phyloP scores from a whole-genome alignment of 1,140 invertebrate genomes.

The Notospermus geniculatus region DNA sequence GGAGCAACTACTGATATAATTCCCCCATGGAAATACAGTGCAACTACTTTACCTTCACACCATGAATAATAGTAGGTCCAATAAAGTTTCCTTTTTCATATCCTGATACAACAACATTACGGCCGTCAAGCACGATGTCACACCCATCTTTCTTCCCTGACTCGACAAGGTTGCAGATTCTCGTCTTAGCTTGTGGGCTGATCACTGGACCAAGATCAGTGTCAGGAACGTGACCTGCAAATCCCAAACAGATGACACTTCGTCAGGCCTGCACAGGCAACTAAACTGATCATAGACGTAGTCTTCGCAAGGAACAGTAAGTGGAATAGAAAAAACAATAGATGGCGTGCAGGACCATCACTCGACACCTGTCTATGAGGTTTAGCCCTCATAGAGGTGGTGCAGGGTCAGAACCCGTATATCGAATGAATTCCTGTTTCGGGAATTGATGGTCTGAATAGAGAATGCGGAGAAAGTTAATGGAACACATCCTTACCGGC shows the following conservation, averaged over 20 bases:
- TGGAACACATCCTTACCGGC: conserved; percentile 68
- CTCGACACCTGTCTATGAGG: too few relatives aligned
- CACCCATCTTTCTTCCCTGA: conserved; percentile 88
- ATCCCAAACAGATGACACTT: too few relatives aligned
- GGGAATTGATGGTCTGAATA: too few relatives aligned
- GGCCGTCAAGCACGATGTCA: conserved; percentile 83
- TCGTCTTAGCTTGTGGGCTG: conserved; percentile 82
- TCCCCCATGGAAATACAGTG: background rate
- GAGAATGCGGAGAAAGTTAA: too few relatives aligned
- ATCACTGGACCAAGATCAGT: conserved; percentile 98
- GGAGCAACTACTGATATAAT: background rate
- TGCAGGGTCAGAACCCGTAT: too few relatives aligned
- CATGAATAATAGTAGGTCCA: conserved; percentile 90
- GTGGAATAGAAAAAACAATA: too few relatives aligned
- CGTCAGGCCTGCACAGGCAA: too few relatives aligned
- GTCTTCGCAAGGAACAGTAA: too few relatives aligned
- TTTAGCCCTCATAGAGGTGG: too few relatives aligned
- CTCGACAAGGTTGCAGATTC: conserved; percentile 84
- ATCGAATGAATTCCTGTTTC: too few relatives aligned
- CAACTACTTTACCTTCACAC: conserved; percentile 80
- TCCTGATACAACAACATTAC: conserved; percentile 75
- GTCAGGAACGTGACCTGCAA: conserved; percentile 75
- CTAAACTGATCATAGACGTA: too few relatives aligned
- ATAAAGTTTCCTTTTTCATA: conserved; percentile 98
- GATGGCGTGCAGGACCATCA: too few relatives aligned